Percentiles rank a stretch among this genome's conserved stretches.
These are phyloP conservation scores for Pseudolaguvia tuberculata DNA, from an alignment of 2,113 vertebrate genomes.

Conservation along the genomic window DNA sequence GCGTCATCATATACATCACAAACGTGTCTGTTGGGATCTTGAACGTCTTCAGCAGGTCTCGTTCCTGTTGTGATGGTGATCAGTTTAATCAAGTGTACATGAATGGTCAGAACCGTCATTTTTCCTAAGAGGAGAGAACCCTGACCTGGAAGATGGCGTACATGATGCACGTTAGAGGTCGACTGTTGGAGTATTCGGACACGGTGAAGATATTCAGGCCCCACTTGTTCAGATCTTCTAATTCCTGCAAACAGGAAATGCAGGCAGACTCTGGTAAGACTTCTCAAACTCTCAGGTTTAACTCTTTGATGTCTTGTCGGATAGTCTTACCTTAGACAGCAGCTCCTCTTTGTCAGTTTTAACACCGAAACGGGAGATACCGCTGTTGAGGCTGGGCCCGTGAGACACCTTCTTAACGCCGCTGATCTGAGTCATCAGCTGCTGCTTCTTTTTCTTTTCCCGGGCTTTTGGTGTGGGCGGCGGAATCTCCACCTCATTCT, in stretches of 20 bases:
- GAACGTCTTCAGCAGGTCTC: conserved; percentile 93
- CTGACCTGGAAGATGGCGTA: conserved; percentile 96
- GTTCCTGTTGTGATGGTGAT: conserved; percentile 69
- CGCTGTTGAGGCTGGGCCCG: conserved; percentile 85
- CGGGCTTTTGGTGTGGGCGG: conserved; percentile 91
- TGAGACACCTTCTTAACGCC: conserved; percentile 95
- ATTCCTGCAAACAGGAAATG: conserved; percentile 67
- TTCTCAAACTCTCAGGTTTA: background rate
- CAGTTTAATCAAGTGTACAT: background rate
- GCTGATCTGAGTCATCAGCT: conserved; percentile 97
- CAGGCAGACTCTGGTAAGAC: background rate
- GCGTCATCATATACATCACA: conserved; percentile 95
- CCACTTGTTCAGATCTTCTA: conserved; percentile 98
- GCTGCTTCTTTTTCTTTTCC: conserved; percentile 96
- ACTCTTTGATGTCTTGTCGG: background rate
- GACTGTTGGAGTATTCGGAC: conserved; percentile 85
- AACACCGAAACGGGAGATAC: conserved; percentile 90
- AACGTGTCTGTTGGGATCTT: conserved; percentile 91
- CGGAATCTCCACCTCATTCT: conserved; percentile 97
- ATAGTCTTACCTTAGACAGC: conserved; percentile 77
- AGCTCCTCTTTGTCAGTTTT: conserved; percentile 93
- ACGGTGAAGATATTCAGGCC: conserved; percentile 97
- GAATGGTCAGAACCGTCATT: background rate
- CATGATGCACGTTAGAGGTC: conserved; percentile 97
- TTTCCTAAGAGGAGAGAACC: background rate